Base-by-base conservation (phyloP, 1,140 invertebrate species). In the Drosophila ambigua region DNA sequence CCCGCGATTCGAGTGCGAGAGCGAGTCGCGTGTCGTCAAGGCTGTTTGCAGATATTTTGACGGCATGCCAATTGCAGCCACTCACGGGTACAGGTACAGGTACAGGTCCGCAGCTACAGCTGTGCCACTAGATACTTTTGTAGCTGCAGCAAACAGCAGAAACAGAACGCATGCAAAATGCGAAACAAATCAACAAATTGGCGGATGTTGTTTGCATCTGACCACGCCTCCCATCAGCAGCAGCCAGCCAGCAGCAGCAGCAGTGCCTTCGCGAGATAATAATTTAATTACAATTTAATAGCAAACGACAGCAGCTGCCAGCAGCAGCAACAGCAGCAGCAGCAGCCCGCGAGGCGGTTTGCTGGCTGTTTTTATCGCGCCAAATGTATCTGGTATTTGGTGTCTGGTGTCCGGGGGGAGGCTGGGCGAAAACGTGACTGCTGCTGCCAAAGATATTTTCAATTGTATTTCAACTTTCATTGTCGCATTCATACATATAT, bases 211-310 rank as follows among this genome's bases (percentile, higher is more conserved):
- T 64, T 68, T 82, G 73, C 73, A 62, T 73, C 61, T 50, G 41
- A 49, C 48, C 69, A 66, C 71, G 65, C 79, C 74, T 48, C 57
- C 44, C 24, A 58, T 28, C 41, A n/a, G 13, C 41, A 39, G 15
- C 24, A 58, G 15, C 41, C 24, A 48, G 43, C 41, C 9, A 23
- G 23, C 23, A 16, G 16, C 20, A 20, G 39, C 6, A n/a, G 9
- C 55, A 28, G 41, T 23, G 26, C 51, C 45, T 5, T 59, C 44
- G 58, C 71, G 61, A 83, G 74, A 83, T 83, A 83, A 83, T 83
- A 79, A 75, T 83, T 78, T 83, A 83, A 83, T 83, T 83, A 67
- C 79, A 83, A 78, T 78, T 75, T 83, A 73, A 81, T 81, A 60
- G 73, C 63, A 72, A 58, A 44, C 66, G 72, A 81, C 73, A 77